Conservation (phyloP, 1,140 invertebrate species). For the Scylla paramamosain region DNA sequence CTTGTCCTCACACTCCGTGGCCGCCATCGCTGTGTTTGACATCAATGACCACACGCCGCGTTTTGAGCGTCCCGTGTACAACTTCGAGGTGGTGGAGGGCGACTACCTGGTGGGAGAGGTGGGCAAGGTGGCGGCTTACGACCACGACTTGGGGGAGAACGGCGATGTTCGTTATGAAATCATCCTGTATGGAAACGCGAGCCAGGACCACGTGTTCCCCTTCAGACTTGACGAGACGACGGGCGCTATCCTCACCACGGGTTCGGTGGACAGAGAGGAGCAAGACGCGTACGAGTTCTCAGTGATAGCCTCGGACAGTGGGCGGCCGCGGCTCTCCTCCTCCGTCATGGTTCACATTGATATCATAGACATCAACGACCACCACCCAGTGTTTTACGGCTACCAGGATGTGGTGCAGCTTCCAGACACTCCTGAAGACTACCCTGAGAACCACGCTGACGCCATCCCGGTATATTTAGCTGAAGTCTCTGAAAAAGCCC, state of each 20-base stretch:
- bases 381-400: constrained; percentile 57
- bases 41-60: constrained; percentile 96
- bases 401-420: constrained; percentile 53
- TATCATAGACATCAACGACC: constrained; percentile 65
- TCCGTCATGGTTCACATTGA: constrained; percentile 69
- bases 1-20: constrained; percentile 60
- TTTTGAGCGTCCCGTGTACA: constrained; percentile 83
- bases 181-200: constrained; percentile 51
- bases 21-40: constrained; percentile 88
- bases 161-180: constrained; percentile 59
- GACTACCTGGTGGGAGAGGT: constrained; percentile 69
- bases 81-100: constrained; percentile 66
- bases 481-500: constrained; percentile 38
- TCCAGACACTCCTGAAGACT: neutral
- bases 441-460: neutral
- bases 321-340: constrained; percentile 60
- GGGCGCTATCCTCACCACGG: constrained; percentile 62
- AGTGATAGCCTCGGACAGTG: constrained; percentile 61
- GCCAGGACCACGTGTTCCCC: constrained; percentile 52
- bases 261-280: constrained; percentile 63
- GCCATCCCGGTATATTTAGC: constrained; percentile 54
- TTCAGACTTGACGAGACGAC: constrained; percentile 65
- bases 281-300: constrained; percentile 65
- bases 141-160: constrained; percentile 66
- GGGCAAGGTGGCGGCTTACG: constrained; percentile 59